A percentile compares a stretch with the other conserved stretches of the same genome.
Evolutionary conservation across 2,888 invertebrate genomes (phyloP).

Genomic region (Diaphora mendica): DNA sequence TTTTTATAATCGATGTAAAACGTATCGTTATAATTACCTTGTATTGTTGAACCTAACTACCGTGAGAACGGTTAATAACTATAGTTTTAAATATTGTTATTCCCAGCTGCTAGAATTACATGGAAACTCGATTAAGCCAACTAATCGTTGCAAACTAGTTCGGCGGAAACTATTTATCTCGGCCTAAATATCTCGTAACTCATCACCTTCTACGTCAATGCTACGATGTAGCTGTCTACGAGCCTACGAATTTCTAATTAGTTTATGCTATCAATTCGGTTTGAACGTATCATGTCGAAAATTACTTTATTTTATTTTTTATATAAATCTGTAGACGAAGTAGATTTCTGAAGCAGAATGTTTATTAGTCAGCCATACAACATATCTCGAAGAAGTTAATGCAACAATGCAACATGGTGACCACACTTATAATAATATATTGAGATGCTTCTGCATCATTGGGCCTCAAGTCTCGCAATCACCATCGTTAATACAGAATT

Average conservation of each 20-base stretch:
- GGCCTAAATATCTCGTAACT: conserved; percentile 25
- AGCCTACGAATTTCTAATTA: conserved; percentile 5
- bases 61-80: not conserved
- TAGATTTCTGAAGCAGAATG: too few relatives aligned
- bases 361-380: too few relatives aligned
- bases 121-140: conserved; percentile 17
- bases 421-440: too few relatives aligned
- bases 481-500: too few relatives aligned
- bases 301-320: too few relatives aligned
- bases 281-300: too few relatives aligned
- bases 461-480: too few relatives aligned
- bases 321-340: too few relatives aligned
- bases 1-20: not conserved
- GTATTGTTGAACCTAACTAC: not conserved
- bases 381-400: too few relatives aligned
- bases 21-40: not conserved
- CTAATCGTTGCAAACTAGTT: conserved; percentile 26
- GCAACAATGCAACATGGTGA: too few relatives aligned
- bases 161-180: conserved; percentile 27
- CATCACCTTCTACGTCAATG: conserved; percentile 15
- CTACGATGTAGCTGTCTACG: conserved; percentile 19
- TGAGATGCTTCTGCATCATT: too few relatives aligned
- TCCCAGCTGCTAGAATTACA: not conserved
- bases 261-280: not conserved
- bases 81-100: conserved; percentile 7